phyloP scores from a whole-genome alignment of 2,888 invertebrate genomes.

The Stenolophus ochropezus region DNA sequence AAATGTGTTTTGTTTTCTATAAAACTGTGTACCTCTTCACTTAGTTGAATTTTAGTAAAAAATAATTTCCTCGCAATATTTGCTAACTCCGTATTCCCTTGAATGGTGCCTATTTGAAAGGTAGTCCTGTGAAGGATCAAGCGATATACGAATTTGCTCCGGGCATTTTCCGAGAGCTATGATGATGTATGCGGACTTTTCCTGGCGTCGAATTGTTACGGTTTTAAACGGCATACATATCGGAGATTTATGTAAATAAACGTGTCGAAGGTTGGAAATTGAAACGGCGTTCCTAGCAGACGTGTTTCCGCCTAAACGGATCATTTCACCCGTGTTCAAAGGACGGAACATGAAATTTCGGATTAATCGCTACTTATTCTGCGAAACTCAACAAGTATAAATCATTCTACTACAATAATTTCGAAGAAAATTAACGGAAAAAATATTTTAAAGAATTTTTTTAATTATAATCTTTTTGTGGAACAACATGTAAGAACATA shows the following conservation, averaged over 20 bases:
- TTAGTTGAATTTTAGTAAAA: not conserved
- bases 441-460: no score
- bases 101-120: not conserved
- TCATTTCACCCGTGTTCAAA: not conserved
- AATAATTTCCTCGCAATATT: not conserved
- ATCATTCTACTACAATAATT: no score
- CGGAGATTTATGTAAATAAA: constrained; percentile 56
- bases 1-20: no score
- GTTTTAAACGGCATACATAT: constrained; percentile 54
- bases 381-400: no score
- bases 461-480: no score
- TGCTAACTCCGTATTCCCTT: not conserved
- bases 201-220: constrained; percentile 45
- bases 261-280: constrained; percentile 55
- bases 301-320: constrained; percentile 31
- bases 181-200: constrained; percentile 15
- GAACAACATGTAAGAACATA: no score
- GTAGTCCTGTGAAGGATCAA: not conserved
- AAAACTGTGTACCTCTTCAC: no score
- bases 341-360: no score
- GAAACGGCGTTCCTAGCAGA: constrained; percentile 51
- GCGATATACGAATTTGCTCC: constrained; percentile 36
- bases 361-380: no score
- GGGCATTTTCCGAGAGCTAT: constrained; percentile 23
- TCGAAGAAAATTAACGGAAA: no score